Percentiles rank a stretch among this genome's conserved stretches.
phyloP scores from a whole-genome alignment of 2,888 invertebrate genomes.

The Pilophorus perplexus region DNA sequence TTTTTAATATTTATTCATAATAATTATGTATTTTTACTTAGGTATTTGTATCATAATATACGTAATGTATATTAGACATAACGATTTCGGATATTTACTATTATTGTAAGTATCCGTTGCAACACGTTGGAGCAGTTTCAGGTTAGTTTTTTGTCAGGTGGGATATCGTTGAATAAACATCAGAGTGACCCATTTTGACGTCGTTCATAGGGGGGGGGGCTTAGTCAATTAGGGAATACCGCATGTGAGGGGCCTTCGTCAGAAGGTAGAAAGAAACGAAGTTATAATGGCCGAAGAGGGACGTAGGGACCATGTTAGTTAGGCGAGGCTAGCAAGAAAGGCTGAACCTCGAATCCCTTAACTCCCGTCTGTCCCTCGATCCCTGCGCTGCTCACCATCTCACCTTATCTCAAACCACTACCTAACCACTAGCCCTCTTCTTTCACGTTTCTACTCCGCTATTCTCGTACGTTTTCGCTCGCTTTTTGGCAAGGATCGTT shows the following conservation, averaged over 20 bases:
- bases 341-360: not conserved
- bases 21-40: too few relatives aligned
- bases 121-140: too few relatives aligned
- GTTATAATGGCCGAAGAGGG: not conserved
- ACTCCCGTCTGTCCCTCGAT: not conserved
- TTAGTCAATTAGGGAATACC: constrained; percentile 11
- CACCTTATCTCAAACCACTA: constrained; percentile 13
- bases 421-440: not conserved
- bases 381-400: not conserved
- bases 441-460: not conserved
- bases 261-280: not conserved
- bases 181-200: too few relatives aligned
- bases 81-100: too few relatives aligned
- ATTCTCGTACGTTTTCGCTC: not conserved
- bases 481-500: not conserved
- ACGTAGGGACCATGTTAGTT: constrained; percentile 1
- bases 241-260: not conserved
- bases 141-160: too few relatives aligned
- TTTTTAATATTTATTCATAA: too few relatives aligned
- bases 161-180: too few relatives aligned
- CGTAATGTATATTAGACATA: too few relatives aligned
- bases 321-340: constrained; percentile 7
- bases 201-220: too few relatives aligned
- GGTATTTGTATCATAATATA: too few relatives aligned
- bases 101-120: too few relatives aligned